A percentile compares a stretch with the other conserved stretches of the same genome.
Evolutionary conservation across 2,888 invertebrate genomes (phyloP).

Genomic region (Parelbella ahira): DNA sequence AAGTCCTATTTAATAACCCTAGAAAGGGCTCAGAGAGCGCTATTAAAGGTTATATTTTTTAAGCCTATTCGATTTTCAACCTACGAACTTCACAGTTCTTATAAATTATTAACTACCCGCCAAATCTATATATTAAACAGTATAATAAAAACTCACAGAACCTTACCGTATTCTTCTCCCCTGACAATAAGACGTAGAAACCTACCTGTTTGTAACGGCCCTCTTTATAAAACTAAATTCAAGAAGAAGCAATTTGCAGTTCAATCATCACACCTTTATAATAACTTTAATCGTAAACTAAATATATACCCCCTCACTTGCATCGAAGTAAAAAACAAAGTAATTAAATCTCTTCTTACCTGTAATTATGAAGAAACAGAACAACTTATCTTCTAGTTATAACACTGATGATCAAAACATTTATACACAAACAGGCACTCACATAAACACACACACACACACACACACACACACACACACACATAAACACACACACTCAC

Average conservation of each 20-base stretch:
- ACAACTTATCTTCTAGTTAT: background rate
- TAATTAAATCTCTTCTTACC: background rate
- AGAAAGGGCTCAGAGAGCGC: constrained; percentile 1
- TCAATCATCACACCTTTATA: background rate
- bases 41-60: background rate
- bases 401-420: too few relatives aligned
- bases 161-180: background rate
- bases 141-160: background rate
- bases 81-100: background rate
- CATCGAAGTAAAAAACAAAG: background rate
- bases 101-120: background rate
- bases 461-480: too few relatives aligned
- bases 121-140: background rate
- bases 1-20: background rate
- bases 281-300: constrained; percentile 2
- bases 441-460: too few relatives aligned
- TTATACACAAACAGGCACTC: too few relatives aligned
- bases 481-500: too few relatives aligned
- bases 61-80: constrained; percentile 1
- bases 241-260: constrained; percentile 2
- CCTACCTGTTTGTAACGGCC: background rate
- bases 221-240: constrained; percentile 3
- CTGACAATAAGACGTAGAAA: constrained; percentile 5
- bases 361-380: constrained; percentile 2
- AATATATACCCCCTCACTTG: background rate